Conservation (phyloP, 2,888 invertebrate species). For the Dynastes grantii region DNA sequence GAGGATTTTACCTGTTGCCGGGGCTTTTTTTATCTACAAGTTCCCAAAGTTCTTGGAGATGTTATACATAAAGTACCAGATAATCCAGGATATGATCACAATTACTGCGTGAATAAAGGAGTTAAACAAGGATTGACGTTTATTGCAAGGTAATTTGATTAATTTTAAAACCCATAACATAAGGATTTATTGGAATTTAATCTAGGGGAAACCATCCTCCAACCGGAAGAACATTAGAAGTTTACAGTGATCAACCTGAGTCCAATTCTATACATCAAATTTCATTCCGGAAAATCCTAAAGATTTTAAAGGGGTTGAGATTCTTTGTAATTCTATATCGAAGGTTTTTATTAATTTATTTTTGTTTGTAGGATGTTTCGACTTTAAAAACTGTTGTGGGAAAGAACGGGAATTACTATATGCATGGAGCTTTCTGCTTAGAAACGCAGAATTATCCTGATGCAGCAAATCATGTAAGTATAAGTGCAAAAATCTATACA, state of each 20-base stretch:
- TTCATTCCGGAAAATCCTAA: slow-evolving; percentile 75
- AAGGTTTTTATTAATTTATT: background rate
- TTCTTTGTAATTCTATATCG: no score
- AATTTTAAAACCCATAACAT: slow-evolving; percentile 25
- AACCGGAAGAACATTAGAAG: slow-evolving; percentile 83
- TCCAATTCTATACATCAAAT: slow-evolving; percentile 93
- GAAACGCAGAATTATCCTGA: slow-evolving; percentile 96
- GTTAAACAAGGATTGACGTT: slow-evolving; percentile 74
- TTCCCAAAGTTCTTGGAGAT: slow-evolving; percentile 77
- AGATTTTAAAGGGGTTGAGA: slow-evolving; percentile 57
- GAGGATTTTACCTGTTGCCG: slow-evolving; percentile 80
- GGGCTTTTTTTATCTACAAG: slow-evolving; percentile 84
- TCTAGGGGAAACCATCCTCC: slow-evolving; percentile 77
- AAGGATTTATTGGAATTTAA: background rate
- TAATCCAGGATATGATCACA: slow-evolving; percentile 84
- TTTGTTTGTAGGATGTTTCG: slow-evolving; percentile 20
- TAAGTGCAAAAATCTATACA: slow-evolving; percentile 29
- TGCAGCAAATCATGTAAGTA: slow-evolving; percentile 85
- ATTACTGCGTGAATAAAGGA: slow-evolving; percentile 83
- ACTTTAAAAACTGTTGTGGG: slow-evolving; percentile 63
- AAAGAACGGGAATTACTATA: slow-evolving; percentile 81
- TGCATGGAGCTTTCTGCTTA: slow-evolving; percentile 88
- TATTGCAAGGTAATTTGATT: slow-evolving; percentile 74
- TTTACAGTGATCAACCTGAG: slow-evolving; percentile 89
- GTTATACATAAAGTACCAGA: slow-evolving; percentile 79